Evolutionary conservation across 2,113 vertebrate species (phyloP).

Genomic region (Leptodactylus fuscus): DNA sequence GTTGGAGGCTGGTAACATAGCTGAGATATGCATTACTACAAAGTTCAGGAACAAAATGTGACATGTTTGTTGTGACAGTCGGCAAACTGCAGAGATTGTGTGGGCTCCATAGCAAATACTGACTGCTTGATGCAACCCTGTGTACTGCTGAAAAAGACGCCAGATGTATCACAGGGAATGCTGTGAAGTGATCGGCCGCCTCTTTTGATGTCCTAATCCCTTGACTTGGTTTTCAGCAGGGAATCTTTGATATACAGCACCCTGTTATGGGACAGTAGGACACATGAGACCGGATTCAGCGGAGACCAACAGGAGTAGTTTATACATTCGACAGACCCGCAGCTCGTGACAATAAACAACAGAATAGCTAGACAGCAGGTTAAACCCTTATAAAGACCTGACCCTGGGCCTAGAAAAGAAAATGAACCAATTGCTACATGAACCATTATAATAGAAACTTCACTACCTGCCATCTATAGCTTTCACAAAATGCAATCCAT

Average conservation of each 20-base stretch:
- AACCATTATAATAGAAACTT: neutral
- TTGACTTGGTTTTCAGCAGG: constrained; percentile 32
- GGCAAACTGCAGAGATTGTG: constrained; percentile 26
- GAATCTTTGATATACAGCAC: constrained; percentile 43
- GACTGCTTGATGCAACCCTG: neutral
- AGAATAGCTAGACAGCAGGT: neutral
- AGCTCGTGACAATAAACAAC: constrained; percentile 34
- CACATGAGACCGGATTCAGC: constrained; percentile 30
- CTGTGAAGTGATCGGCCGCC: neutral
- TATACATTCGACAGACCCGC: neutral
- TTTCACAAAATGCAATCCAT: no score
- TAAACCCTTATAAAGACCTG: neutral
- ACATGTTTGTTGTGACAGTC: constrained; percentile 46
- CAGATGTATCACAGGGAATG: constrained; percentile 31
- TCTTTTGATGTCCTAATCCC: constrained; percentile 19
- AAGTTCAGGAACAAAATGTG: constrained; percentile 39
- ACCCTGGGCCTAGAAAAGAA: neutral
- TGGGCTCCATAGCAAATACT: constrained; percentile 6
- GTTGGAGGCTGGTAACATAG: neutral
- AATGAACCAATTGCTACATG: neutral
- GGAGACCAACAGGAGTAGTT: constrained; percentile 1
- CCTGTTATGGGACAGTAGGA: constrained; percentile 28
- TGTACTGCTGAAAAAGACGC: neutral
- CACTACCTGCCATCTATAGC: neutral
- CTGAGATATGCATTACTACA: constrained; percentile 14